Conservation (phyloP, 2,797 vertebrate species). For the Myoxocephalus aenaeus region DNA sequence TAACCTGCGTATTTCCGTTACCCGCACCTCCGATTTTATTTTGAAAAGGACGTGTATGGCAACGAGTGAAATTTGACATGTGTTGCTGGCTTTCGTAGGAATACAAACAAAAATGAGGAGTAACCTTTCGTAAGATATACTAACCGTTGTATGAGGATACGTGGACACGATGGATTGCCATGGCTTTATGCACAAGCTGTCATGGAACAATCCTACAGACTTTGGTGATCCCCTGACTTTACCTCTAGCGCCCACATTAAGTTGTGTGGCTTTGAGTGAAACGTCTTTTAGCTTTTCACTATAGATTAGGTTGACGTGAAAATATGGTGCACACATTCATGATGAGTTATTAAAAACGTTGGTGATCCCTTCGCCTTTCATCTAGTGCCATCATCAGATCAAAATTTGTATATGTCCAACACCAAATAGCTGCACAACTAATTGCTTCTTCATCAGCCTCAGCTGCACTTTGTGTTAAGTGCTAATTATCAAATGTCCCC, state of each 20-base stretch:
- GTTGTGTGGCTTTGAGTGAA: not conserved
- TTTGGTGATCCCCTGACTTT: not conserved
- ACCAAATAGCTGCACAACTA: not conserved
- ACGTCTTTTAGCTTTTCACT: not conserved
- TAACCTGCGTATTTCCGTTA: too few relatives aligned
- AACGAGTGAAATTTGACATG: too few relatives aligned
- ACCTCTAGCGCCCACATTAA: not conserved
- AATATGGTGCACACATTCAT: not conserved
- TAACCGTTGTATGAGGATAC: too few relatives aligned
- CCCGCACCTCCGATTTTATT: too few relatives aligned
- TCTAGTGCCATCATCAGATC: not conserved
- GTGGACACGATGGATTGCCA: not conserved
- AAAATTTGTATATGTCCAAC: not conserved
- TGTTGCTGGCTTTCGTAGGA: too few relatives aligned
- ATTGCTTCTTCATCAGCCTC: not conserved
- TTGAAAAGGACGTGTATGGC: too few relatives aligned
- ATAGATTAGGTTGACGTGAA: not conserved
- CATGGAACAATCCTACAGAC: not conserved
- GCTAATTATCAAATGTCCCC: not conserved
- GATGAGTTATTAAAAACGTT: too few relatives aligned
- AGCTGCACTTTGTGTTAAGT: not conserved
- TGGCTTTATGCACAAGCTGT: not conserved
- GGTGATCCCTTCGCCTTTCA: not conserved
- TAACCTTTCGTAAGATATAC: too few relatives aligned
- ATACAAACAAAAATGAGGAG: too few relatives aligned